A percentile compares a stretch with the other conserved stretches of the same genome.
Evolutionary conservation across 2,113 vertebrate species (phyloP).

Genomic region (Nipponia nippon): DNA sequence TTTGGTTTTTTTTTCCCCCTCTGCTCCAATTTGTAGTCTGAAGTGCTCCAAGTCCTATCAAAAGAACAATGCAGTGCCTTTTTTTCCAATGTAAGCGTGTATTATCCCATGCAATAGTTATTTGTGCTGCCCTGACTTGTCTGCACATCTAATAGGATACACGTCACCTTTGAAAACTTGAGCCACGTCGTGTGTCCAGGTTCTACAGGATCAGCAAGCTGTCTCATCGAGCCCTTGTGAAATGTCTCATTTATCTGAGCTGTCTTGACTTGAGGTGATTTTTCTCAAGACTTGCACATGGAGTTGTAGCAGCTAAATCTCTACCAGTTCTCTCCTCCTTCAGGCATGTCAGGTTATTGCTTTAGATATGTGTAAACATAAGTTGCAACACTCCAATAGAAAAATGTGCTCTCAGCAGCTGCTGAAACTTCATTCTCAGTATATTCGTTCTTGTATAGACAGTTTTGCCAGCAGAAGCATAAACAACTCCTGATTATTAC

Average conservation of each 20-base stretch:
- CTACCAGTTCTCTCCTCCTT: not conserved
- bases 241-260: not conserved
- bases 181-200: not conserved
- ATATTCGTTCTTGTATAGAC: not conserved
- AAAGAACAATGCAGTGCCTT: not conserved
- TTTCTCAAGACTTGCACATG: not conserved
- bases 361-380: not conserved
- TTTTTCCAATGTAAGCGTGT: not conserved
- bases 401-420: not conserved
- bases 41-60: not conserved
- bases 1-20: not conserved
- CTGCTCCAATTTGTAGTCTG: not conserved
- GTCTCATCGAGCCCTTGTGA: not conserved
- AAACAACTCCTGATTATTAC: not conserved
- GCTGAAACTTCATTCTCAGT: not conserved
- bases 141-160: not conserved
- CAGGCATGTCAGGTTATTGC: not conserved
- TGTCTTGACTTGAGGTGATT: not conserved
- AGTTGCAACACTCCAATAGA: not conserved
- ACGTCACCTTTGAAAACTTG: not conserved
- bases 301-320: not conserved
- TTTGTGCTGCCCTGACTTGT: not conserved
- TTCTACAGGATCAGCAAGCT: not conserved
- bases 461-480: not conserved
- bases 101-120: not conserved